Base-by-base conservation (phyloP, 2,797 vertebrate species). In the Champsocephalus gunnari region DNA sequence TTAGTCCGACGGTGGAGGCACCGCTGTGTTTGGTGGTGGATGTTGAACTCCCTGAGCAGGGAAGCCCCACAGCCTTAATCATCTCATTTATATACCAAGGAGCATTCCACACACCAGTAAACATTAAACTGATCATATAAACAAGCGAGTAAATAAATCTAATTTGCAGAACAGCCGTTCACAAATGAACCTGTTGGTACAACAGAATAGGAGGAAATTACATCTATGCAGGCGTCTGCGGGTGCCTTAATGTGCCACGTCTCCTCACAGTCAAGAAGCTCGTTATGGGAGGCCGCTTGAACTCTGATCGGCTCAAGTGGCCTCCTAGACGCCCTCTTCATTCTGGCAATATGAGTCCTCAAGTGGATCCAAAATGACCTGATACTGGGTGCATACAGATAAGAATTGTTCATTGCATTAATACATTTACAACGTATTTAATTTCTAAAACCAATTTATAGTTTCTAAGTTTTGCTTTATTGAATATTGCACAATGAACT, bases 41-140 rank as follows among this genome's bases (percentile, higher is more conserved):
- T 94, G 90, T 95, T 95, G 88, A 88, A 76, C 67, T 88, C 85
- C 93, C 72, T 38, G 90, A 93, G 90, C 81, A 88, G 92, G 91
- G 86, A 90, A 94, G 90, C 94, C 91, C 92, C 88, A 90, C 50
- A 7, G 90, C 86, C 92, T 56, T 91, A 95, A 96, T 96, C 91
- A 87, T 87, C 86, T 87, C 88, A 94, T 88, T 94, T 82, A 92
- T 89, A 92, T 89, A 90, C 84, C 47, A 19, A 62, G 71, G 63
- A 80, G 34, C 87, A 38, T 75, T 79, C 83, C 74, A 74, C 82
- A 85, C 83, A 75, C 78, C 81, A 51, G 77, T 62, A 58, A 64
- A 75, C 77, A 87, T 84, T 82, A 85, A 76, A 62, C 72, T 61
- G 59, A 88, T 89, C 81, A 76, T 81, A 73, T 77, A 73, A 82